Evolutionary conservation across 1,140 invertebrate genomes (phyloP), one percentile per base, ranked within the genome.

Genomic region (Dinoponera quadriceps): DNA sequence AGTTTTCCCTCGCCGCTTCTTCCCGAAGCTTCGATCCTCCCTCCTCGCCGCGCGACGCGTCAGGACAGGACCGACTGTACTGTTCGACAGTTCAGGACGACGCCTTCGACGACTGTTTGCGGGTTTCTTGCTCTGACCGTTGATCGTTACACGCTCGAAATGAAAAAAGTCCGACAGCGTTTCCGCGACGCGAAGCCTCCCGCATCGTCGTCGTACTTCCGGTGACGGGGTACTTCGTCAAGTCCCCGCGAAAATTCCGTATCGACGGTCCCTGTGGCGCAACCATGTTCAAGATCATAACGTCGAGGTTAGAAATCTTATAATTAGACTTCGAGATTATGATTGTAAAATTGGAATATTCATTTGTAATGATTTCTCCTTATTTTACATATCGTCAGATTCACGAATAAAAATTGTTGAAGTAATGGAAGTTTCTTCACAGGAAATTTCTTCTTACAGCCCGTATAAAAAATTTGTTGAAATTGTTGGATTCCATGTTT

Each of bases 81-180:
- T 80, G 65, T 80, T 71, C 75, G 75, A 80, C 75, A 80, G 75
- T 80, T 80, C 20, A 51, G 69, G 51, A 71, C 60, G 74, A 54
- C 75, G 65, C 55, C 29, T 54, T 55, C 63, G 63, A 29, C 54
- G 9, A 74, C 20, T 16, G 78, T 63, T 51, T 74, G 68, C 71
- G 38, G 57, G 25, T 60, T 82, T 74, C 78, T 82, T 82, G 72
- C 71, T 82, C 66, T 73, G 71, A 75, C 54, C 80, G 63, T 82
- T 71, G 80, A 77, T 80, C 75, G 75, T 80, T 73, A 72, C 78
- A 38, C 29, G 29, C 27, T 33, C 29, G 71, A 82, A 82, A 74
- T 73, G 78, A 82, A 59, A 82, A 74, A 82, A 82, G 57, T 82
- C 71, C 44, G 71, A 82, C 55, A 27, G 55, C 69, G 55, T 62